Conservation (phyloP, 2,113 vertebrate genomes). For the Drymodes brunneopygia region DNA sequence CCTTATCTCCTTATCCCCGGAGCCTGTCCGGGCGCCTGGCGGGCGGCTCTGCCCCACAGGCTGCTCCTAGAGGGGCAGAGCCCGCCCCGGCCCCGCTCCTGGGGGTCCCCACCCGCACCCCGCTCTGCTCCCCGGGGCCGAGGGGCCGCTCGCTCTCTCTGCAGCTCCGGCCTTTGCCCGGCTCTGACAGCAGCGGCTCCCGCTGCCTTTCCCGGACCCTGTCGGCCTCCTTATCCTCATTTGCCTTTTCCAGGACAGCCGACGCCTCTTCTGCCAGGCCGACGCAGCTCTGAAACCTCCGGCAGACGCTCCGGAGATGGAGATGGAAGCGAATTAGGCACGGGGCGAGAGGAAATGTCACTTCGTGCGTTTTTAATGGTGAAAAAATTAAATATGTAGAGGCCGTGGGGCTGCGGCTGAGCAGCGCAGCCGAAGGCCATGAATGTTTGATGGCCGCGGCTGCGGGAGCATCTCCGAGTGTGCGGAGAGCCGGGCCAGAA, state of each 20-base stretch:
- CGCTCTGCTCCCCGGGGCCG: accelerated
- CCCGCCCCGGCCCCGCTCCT: background rate
- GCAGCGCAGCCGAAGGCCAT: background rate
- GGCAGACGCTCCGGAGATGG: background rate
- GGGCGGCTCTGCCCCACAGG: background rate
- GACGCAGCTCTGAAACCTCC: background rate
- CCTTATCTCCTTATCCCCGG: background rate
- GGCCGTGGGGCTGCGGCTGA: background rate
- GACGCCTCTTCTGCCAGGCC: background rate
- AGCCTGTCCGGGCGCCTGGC: accelerated
- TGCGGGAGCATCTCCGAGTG: background rate
- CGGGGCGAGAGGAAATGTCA: background rate
- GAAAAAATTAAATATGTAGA: background rate
- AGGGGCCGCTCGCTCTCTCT: background rate
- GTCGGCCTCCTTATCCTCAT: background rate
- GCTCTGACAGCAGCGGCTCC: background rate
- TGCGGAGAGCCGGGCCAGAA: background rate
- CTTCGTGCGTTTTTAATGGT: background rate
- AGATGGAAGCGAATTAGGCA: background rate
- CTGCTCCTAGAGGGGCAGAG: background rate
- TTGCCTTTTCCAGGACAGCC: background rate
- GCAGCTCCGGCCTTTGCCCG: background rate
- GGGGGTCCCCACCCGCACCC: background rate
- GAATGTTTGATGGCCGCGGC: background rate
- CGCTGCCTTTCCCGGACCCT: background rate